These are phyloP conservation scores for Gyps fulvus DNA, from an alignment of 2,113 vertebrate genomes.

Conservation along the genomic window DNA sequence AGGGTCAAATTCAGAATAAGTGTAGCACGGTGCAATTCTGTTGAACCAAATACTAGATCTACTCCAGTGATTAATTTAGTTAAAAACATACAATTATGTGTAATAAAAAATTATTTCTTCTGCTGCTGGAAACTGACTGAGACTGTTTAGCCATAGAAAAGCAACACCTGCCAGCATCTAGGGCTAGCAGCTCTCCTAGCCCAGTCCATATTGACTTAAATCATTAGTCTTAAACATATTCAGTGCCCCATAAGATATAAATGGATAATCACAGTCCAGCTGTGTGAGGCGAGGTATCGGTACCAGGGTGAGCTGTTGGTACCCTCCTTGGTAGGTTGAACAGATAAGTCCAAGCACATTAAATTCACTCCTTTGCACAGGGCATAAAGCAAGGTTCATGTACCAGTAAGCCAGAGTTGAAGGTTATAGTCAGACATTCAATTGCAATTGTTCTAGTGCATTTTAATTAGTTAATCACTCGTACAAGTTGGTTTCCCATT, in stretches of 20 bases:
- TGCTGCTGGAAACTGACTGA: background rate
- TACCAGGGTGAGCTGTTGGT: background rate
- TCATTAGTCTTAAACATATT: background rate
- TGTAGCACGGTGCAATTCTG: background rate
- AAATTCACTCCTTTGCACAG: background rate
- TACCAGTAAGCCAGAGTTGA: background rate
- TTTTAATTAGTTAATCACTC: background rate
- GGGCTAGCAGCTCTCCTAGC: background rate
- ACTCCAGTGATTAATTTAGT: background rate
- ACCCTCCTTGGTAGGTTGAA: background rate
- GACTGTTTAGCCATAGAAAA: background rate
- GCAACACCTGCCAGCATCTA: background rate
- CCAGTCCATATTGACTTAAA: background rate
- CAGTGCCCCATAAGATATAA: accelerated
- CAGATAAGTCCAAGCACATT: background rate
- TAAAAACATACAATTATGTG: background rate
- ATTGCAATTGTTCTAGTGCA: background rate
- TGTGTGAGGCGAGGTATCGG: accelerated
- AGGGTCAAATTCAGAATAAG: background rate
- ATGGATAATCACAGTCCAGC: background rate
- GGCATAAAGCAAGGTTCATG: background rate
- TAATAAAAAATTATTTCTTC: background rate
- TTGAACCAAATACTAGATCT: background rate
- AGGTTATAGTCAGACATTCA: background rate
- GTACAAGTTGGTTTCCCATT: background rate